phyloP scores from a whole-genome alignment of 2,888 invertebrate species.

The Onthophagus sagittarius region DNA sequence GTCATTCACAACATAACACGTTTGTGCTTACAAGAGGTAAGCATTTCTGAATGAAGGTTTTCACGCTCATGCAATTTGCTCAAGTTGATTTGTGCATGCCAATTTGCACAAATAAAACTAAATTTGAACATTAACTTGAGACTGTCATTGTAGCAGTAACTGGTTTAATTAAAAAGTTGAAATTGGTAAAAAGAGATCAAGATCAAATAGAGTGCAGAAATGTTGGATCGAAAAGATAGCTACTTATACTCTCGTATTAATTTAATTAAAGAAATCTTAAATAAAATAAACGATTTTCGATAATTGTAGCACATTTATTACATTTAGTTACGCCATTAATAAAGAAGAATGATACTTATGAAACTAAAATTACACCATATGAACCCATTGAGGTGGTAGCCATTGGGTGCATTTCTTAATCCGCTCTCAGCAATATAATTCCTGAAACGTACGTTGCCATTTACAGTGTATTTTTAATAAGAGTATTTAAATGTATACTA shows the following conservation, averaged over 20 bases:
- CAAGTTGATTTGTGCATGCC: not conserved
- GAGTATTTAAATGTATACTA: slow-evolving; percentile 9
- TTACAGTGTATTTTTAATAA: not conserved
- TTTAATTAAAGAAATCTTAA: not conserved
- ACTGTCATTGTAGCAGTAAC: too few relatives aligned
- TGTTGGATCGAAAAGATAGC: too few relatives aligned
- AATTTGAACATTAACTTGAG: too few relatives aligned
- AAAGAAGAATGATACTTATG: not conserved
- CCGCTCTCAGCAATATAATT: slow-evolving; percentile 9
- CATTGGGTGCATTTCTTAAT: not conserved
- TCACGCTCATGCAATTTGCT: not conserved
- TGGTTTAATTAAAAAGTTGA: too few relatives aligned
- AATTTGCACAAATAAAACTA: not conserved
- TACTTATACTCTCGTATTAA: too few relatives aligned
- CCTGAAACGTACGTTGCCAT: not conserved
- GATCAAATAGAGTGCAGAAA: too few relatives aligned
- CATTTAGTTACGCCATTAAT: slow-evolving; percentile 2
- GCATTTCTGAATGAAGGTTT: too few relatives aligned
- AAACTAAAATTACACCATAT: not conserved
- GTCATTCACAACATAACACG: too few relatives aligned
- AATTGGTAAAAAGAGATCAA: too few relatives aligned
- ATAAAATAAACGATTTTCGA: slow-evolving; percentile 11
- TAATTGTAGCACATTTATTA: not conserved
- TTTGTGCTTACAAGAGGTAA: too few relatives aligned
- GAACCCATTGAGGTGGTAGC: not conserved